phyloP scores from a whole-genome alignment of 2,888 invertebrate genomes.

The Abrostola tripartita region DNA sequence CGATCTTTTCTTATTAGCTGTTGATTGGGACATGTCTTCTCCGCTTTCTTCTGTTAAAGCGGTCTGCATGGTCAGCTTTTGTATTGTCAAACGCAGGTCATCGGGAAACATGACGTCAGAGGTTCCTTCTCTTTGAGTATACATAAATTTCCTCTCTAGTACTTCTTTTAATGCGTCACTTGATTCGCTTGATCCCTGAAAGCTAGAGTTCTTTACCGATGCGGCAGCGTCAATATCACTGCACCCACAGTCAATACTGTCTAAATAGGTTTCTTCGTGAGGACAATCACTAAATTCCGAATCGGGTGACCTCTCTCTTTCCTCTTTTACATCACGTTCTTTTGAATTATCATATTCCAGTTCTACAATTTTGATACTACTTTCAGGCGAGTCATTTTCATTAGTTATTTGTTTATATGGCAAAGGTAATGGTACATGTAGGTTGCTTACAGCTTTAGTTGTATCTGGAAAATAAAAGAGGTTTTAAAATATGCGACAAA shows the following conservation, averaged over 20 bases:
- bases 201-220: constrained; percentile 33
- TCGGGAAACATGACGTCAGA: constrained; percentile 60
- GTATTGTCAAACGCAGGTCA: constrained; percentile 69
- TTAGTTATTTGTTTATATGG: constrained; percentile 36
- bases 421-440: constrained; percentile 45
- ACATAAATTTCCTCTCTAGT: constrained; percentile 29
- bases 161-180: constrained; percentile 48
- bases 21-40: constrained; percentile 56
- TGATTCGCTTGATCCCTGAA: constrained; percentile 49
- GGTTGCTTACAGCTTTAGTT: constrained; percentile 16
- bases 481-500: not conserved
- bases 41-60: constrained; percentile 71
- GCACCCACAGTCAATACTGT: constrained; percentile 11
- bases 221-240: constrained; percentile 22
- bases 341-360: constrained; percentile 13
- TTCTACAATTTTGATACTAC: constrained; percentile 41
- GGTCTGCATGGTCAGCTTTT: constrained; percentile 66
- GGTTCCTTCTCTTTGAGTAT: constrained; percentile 53
- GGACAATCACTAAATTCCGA: constrained; percentile 14
- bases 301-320: not conserved
- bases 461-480: constrained; percentile 46
- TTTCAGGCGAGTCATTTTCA: constrained; percentile 9
- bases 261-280: constrained; percentile 11
- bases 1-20: constrained; percentile 68
- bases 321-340: not conserved